phyloP scores from a whole-genome alignment of 2,888 invertebrate genomes.

The Drosophila monieri region DNA sequence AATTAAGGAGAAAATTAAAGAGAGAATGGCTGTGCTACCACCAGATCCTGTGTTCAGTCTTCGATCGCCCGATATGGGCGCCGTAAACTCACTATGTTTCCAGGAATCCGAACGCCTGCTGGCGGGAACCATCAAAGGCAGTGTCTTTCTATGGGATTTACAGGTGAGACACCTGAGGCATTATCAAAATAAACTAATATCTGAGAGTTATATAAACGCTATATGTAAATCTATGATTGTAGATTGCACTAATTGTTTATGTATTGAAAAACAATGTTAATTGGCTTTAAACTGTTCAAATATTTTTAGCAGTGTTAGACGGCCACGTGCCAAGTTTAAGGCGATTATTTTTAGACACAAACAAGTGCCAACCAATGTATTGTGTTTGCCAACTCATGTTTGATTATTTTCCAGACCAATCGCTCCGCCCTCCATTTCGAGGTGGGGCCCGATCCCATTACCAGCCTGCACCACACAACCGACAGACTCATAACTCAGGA shows the following conservation, averaged over 20 bases:
- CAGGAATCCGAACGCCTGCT: slow-evolving; percentile 88
- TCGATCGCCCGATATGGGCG: slow-evolving; percentile 88
- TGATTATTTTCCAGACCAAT: slow-evolving; percentile 86
- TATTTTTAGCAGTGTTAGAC: slow-evolving; percentile 7
- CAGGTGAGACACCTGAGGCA: slow-evolving; percentile 85
- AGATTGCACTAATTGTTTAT: background rate
- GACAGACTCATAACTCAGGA: slow-evolving; percentile 89
- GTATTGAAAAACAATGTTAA: background rate
- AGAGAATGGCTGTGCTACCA: slow-evolving; percentile 87
- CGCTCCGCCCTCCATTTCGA: slow-evolving; percentile 88
- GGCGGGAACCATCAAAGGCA: slow-evolving; percentile 90
- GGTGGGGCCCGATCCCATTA: slow-evolving; percentile 86
- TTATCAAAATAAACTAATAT: slow-evolving; percentile 1
- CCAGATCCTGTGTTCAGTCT: slow-evolving; percentile 91
- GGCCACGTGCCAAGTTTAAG: slow-evolving; percentile 16
- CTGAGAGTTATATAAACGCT: background rate
- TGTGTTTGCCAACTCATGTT: background rate
- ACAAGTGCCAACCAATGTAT: background rate
- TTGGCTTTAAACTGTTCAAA: background rate
- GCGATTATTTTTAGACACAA: background rate
- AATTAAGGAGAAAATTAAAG: slow-evolving; percentile 16
- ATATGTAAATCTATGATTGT: background rate
- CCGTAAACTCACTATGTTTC: slow-evolving; percentile 90
- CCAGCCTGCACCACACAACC: slow-evolving; percentile 85
- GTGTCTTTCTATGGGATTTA: slow-evolving; percentile 91